Evolutionary conservation across 2,888 invertebrate genomes (phyloP), one percentile per base, ranked within the genome.

Genomic region (Nemoura dubitans): DNA sequence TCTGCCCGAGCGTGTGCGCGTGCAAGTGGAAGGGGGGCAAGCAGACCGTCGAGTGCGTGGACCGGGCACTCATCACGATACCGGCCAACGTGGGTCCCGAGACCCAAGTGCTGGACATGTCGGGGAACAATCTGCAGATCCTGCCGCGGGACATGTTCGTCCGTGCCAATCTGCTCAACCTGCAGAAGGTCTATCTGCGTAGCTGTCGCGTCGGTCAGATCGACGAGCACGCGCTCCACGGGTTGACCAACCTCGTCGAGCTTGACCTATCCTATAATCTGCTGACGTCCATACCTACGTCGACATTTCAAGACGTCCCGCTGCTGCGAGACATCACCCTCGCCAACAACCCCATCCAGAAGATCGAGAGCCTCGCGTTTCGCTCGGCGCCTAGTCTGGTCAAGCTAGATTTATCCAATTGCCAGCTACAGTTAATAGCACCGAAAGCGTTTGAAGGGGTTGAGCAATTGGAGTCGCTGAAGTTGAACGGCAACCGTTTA

Each of bases 1-100:
- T 94, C 89, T 96, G 96, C 90, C 96, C 96, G 87, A 93, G 94
- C 80, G 95, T 95, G 89, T 98, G 98, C 92, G 94, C 94, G 90
- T 98, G 98, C 92, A 98, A 97, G 92, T 98, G 98, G 98, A 97
- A 97, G 92, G 95, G 96, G 90, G 98, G 98, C 89, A 98, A 98
- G 92, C 96, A 97, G 91, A 97, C 97, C 85, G 98, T 97, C 88
- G 97, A 97, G 92, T 98, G 98, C 92, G 95, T 95, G 90, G 95
- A 97, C 91, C 95, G 96, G 87, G 95, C 95, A 87, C 94, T 98
- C 89, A 96, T 96, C 90, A 95, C 95, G 86, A 95, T 98, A 89
- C 98, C 98, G 83, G 95, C 96, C 90, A 95, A 95, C 90, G 95
- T 97, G 89, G 97, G 97, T 91, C 95, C 96, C 78, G 97, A 96